Evolutionary conservation across 2,888 invertebrate genomes (phyloP).

Genomic region (Drosophila atroscutellata): DNA sequence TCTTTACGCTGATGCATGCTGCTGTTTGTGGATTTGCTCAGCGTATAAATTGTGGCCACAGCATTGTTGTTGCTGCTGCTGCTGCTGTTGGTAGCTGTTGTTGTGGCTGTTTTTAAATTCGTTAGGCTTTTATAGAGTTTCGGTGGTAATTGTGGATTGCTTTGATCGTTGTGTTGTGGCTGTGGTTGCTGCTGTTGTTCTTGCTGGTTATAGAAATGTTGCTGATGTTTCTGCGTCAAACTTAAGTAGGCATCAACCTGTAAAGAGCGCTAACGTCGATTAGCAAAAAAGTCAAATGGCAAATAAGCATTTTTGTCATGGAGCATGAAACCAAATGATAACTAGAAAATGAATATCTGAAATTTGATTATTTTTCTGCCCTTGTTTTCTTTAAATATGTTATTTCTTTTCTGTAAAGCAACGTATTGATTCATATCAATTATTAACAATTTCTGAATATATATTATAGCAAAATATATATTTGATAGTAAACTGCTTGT

Average conservation of each 20-base stretch:
- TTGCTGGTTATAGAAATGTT: slow-evolving; percentile 75
- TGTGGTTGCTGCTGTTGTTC: slow-evolving; percentile 55
- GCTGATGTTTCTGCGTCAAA: slow-evolving; percentile 80
- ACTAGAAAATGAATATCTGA: neutral
- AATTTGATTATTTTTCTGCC: neutral
- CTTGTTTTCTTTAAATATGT: neutral
- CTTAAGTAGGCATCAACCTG: slow-evolving; percentile 83
- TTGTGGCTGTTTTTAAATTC: slow-evolving; percentile 81
- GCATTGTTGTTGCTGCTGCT: slow-evolving; percentile 50
- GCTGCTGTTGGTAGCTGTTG: slow-evolving; percentile 33
- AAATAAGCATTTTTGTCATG: neutral
- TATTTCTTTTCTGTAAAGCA: neutral
- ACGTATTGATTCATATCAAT: neutral
- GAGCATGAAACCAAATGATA: slow-evolving; percentile 7
- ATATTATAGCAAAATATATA: neutral
- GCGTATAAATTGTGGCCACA: slow-evolving; percentile 80
- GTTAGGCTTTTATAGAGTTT: slow-evolving; percentile 85
- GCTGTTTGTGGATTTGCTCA: slow-evolving; percentile 70
- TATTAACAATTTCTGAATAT: neutral
- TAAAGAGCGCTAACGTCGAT: slow-evolving; percentile 21
- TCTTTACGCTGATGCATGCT: slow-evolving; percentile 58
- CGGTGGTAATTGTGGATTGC: slow-evolving; percentile 84
- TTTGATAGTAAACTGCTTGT: neutral
- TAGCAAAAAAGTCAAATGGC: slow-evolving; percentile 13
- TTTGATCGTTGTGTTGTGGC: slow-evolving; percentile 60